Percentiles rank a stretch among this genome's conserved stretches.
Evolutionary conservation across 2,888 invertebrate genomes (phyloP).

Genomic region (Salpingus planirostris): DNA sequence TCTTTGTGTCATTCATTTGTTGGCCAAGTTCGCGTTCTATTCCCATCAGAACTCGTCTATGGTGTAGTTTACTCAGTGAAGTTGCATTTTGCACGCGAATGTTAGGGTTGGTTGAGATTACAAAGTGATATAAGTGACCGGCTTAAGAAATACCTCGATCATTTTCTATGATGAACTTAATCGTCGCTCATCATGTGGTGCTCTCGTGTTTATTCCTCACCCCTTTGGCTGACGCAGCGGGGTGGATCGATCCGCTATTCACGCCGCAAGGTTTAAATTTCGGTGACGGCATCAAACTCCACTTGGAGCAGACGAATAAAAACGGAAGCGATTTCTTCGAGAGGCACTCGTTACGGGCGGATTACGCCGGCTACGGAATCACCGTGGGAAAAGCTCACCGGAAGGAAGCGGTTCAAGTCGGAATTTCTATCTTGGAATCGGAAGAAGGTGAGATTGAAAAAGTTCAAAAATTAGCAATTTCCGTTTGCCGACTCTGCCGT

Average conservation of each 20-base stretch:
- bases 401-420: slow-evolving; percentile 44
- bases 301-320: slow-evolving; percentile 25
- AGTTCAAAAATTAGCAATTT: background rate
- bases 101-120: slow-evolving; percentile 38
- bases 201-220: slow-evolving; percentile 15
- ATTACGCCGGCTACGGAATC: slow-evolving; percentile 48
- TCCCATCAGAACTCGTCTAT: too few species aligned
- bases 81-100: slow-evolving; percentile 22
- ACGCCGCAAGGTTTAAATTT: slow-evolving; percentile 26
- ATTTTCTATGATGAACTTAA: slow-evolving; percentile 28
- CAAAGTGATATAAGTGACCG: slow-evolving; percentile 33
- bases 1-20: too few species aligned
- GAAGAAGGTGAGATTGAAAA: slow-evolving; percentile 1
- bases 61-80: too few species aligned
- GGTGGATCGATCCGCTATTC: slow-evolving; percentile 27
- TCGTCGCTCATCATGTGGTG: slow-evolving; percentile 20
- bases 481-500: slow-evolving; percentile 37
- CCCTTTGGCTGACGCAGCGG: slow-evolving; percentile 6
- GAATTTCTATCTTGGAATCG: slow-evolving; percentile 21
- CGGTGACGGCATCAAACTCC: slow-evolving; percentile 27
- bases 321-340: slow-evolving; percentile 41
- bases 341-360: slow-evolving; percentile 47
- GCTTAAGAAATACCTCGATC: slow-evolving; percentile 14
- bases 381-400: slow-evolving; percentile 44
- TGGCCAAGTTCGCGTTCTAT: too few species aligned